phyloP scores from a whole-genome alignment of 2,797 vertebrate species.

The Iguana delicatissima region DNA sequence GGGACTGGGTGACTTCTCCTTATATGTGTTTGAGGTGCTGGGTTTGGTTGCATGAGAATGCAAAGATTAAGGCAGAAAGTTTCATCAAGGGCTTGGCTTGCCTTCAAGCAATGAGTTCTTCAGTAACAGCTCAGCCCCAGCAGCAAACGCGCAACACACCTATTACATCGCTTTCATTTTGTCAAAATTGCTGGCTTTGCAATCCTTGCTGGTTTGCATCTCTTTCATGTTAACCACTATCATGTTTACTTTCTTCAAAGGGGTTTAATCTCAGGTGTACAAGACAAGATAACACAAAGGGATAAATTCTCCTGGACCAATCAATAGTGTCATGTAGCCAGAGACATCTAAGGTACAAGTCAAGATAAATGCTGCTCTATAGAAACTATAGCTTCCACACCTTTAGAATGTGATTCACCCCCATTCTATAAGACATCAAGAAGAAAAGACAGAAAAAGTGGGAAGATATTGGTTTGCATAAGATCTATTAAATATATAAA shows the following conservation, averaged over 20 bases:
- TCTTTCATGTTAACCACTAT: slow-evolving; percentile 36
- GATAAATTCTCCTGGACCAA: slow-evolving; percentile 6
- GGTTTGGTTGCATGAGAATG: slow-evolving; percentile 46
- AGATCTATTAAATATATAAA: neutral
- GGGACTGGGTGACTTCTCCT: slow-evolving; percentile 33
- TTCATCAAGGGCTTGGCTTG: slow-evolving; percentile 44
- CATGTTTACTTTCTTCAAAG: slow-evolving; percentile 7
- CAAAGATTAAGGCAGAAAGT: slow-evolving; percentile 33
- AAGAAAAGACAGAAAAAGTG: neutral
- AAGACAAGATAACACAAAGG: slow-evolving; percentile 6
- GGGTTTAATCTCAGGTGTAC: slow-evolving; percentile 5
- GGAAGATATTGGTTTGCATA: neutral
- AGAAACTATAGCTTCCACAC: neutral
- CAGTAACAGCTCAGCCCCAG: slow-evolving; percentile 21
- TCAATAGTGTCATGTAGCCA: neutral
- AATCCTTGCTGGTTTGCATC: slow-evolving; percentile 18
- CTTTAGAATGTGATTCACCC: neutral
- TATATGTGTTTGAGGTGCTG: slow-evolving; percentile 28
- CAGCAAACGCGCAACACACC: slow-evolving; percentile 30
- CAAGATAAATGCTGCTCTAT: neutral
- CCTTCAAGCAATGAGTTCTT: slow-evolving; percentile 46
- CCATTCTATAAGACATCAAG: neutral
- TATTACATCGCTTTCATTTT: slow-evolving; percentile 21
- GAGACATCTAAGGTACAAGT: neutral
- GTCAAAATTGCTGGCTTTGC: slow-evolving; percentile 31